Evolutionary conservation across 2,888 invertebrate species (phyloP).

Genomic region (Nemotelus pantherinus): DNA sequence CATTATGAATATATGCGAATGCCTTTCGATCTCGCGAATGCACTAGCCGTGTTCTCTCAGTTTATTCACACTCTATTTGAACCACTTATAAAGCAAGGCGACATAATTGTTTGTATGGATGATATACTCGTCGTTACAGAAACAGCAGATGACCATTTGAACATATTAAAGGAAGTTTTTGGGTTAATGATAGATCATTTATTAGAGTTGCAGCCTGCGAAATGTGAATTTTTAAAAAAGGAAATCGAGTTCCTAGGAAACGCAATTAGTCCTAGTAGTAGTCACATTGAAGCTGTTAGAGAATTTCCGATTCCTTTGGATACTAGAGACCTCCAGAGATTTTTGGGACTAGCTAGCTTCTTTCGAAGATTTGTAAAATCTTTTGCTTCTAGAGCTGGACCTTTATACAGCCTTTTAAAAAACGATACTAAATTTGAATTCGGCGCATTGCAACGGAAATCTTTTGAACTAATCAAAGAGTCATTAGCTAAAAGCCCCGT

Average conservation of each 20-base stretch:
- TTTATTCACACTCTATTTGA: not conserved
- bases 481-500: not conserved
- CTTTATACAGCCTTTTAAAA: constrained; percentile 53
- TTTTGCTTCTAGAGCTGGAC: constrained; percentile 52
- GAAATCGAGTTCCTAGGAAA: not conserved
- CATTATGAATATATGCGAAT: constrained; percentile 8
- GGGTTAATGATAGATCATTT: not conserved
- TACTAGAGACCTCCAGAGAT: not conserved
- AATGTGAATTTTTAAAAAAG: not conserved
- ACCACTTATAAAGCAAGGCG: not conserved
- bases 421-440: constrained; percentile 45
- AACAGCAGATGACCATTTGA: not conserved
- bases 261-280: not conserved
- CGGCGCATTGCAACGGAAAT: constrained; percentile 41
- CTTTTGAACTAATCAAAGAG: constrained; percentile 38
- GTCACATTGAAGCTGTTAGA: not conserved
- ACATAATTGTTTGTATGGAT: not conserved
- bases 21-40: constrained; percentile 15
- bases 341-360: constrained; percentile 30
- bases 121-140: not conserved
- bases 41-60: not conserved
- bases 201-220: not conserved
- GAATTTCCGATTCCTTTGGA: not conserved
- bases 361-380: constrained; percentile 49
- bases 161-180: not conserved